Percentiles rank a stretch among this genome's conserved stretches.
Evolutionary conservation across 1,140 invertebrate species (phyloP).

Genomic region (Carposina sasakii): DNA sequence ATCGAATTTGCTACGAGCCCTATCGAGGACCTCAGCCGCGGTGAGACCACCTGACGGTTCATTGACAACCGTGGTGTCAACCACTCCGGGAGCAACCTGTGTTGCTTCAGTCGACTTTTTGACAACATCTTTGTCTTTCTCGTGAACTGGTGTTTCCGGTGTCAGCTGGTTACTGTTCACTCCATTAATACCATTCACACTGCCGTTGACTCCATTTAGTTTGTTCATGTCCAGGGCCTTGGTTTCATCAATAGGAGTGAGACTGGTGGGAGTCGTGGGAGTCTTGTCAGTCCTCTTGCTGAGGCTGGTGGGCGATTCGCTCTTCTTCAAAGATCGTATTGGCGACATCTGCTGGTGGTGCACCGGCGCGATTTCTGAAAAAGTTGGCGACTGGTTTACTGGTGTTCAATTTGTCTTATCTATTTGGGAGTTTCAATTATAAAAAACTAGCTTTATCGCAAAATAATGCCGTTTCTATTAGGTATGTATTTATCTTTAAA

Average conservation of each 20-base stretch:
- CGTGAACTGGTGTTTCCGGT: conserved; percentile 56
- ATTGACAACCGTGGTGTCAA: conserved; percentile 67
- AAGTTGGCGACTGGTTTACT: no score
- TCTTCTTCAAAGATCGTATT: conserved; percentile 65
- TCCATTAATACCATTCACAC: conserved; percentile 37
- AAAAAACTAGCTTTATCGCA: no score
- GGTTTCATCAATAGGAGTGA: conserved; percentile 69
- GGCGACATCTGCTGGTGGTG: conserved; percentile 70
- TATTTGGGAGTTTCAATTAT: conserved; percentile 38
- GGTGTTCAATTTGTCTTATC: no score
- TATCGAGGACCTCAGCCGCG: conserved; percentile 86
- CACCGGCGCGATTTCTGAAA: conserved; percentile 71
- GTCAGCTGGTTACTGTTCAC: conserved; percentile 58
- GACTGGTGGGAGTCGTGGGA: conserved; percentile 64
- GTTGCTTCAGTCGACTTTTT: conserved; percentile 68
- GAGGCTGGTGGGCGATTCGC: conserved; percentile 62
- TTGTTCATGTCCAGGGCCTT: conserved; percentile 67
- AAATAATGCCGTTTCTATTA: no score
- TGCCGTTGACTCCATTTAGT: conserved; percentile 52
- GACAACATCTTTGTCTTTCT: conserved; percentile 52
- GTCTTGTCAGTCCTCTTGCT: conserved; percentile 68
- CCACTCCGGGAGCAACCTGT: conserved; percentile 60
- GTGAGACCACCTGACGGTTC: conserved; percentile 50
- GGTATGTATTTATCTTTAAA: no score
- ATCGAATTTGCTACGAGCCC: conserved; percentile 87